Evolutionary conservation across 1,140 invertebrate species (phyloP), one percentile per base, ranked within the genome.

Genomic region (Penaeus indicus): DNA sequence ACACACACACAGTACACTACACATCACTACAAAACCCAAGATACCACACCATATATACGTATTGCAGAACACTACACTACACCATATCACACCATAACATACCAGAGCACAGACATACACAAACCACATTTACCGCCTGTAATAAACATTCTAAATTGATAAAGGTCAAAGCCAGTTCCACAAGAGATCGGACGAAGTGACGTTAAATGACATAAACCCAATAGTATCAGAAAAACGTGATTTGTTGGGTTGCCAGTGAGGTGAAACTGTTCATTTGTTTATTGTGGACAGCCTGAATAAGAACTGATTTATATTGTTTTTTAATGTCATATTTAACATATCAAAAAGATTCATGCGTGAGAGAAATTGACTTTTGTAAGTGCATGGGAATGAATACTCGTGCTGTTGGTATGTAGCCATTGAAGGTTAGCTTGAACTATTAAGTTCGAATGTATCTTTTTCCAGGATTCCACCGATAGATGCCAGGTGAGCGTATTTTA

Each of bases 211-310:
- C 85, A 87, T 42, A 69, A 87, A 72, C 78, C 42, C 85, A 82
- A 87, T 82, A 82, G 79, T 72, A 82, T 82, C 79, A 87, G 75
- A 82, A 87, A 87, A 87, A 87, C 85, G 85, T 87, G 85, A 87
- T 87, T 87, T 87, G 85, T 54, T 54, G 85, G 62, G 85, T 87
- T 87, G 85, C 85, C 85, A 81, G 85, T n/a, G 72, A 80, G 79
- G 85, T 72, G 78, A 87, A 87, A 82, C 79, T 69, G 79, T 79
- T 80, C 75, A 78, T 87, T 87, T 87, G 62, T 82, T 87, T 87
- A 80, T 86, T 38, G 25, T 38, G 54, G 75, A 18, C 54, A 54
- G 54, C 54, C 10, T 54, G 54, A 54, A 54, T 7, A 54, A 54
- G 54, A 1, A 54, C 16, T 54, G 54, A 54, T 54, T 54, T 54